Conservation (phyloP, 1,140 invertebrate species). For the Thaumetopoea pityocampa region DNA sequence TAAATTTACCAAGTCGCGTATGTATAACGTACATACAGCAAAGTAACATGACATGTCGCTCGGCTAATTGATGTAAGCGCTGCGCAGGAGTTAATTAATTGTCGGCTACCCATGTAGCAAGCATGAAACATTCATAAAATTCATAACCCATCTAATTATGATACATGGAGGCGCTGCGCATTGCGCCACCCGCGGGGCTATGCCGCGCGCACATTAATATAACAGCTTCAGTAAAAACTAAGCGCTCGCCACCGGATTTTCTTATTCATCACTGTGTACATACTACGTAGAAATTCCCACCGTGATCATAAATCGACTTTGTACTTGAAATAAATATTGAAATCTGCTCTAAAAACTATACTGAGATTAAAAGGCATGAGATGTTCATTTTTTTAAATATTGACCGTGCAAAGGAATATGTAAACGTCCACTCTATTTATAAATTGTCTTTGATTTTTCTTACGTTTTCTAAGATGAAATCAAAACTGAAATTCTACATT, state of each 20-base stretch:
- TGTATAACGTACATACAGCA: conserved; percentile 51
- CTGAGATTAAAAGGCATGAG: no score
- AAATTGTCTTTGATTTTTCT: no score
- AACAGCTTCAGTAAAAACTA: conserved; percentile 45
- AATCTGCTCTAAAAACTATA: conserved; percentile 10
- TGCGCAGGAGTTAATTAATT: conserved; percentile 66
- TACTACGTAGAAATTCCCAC: conserved; percentile 31
- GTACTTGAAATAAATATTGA: conserved; percentile 19
- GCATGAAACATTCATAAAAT: conserved; percentile 72
- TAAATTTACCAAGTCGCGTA: conserved; percentile 36
- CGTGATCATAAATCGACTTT: conserved; percentile 47
- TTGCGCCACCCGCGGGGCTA: conserved; percentile 59
- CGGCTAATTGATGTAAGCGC: conserved; percentile 64
- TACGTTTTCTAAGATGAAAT: no score
- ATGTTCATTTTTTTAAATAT: no score
- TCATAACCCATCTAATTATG: conserved; percentile 71
- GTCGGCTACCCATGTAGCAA: conserved; percentile 50
- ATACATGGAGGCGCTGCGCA: conserved; percentile 46
- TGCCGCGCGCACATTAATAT: conserved; percentile 24
- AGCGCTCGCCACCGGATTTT: conserved; percentile 39
- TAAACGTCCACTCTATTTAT: no score
- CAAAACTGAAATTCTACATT: no score
- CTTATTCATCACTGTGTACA: conserved; percentile 28
- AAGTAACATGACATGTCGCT: conserved; percentile 47
- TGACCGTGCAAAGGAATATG: no score